Conservation (phyloP, 2,888 invertebrate species). For the Leuctra nigra region DNA sequence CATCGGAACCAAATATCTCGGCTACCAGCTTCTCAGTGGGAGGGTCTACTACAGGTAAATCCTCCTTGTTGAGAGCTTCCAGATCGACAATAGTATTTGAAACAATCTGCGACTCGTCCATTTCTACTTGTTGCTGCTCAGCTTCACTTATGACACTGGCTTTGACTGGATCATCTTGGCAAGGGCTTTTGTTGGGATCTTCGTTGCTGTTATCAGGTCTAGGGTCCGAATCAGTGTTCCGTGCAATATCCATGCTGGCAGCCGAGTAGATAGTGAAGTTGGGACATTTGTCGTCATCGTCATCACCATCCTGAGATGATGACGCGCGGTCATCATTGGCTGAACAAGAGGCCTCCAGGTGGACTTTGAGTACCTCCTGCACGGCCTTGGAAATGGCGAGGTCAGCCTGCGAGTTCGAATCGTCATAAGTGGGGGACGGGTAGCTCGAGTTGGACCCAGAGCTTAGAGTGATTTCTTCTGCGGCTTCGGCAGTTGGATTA, state of each 20-base stretch:
- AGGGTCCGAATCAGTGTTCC: constrained; percentile 31
- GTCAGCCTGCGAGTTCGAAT: neutral
- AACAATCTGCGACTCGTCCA: constrained; percentile 23
- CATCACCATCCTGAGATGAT: constrained; percentile 45
- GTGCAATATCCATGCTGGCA: constrained; percentile 67
- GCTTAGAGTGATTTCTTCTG: constrained; percentile 21
- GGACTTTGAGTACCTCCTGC: constrained; percentile 10
- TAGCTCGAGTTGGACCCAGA: constrained; percentile 1
- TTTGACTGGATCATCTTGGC: constrained; percentile 7
- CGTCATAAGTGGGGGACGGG: neutral
- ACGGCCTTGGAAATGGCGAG: constrained; percentile 11
- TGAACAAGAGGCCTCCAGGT: constrained; percentile 1
- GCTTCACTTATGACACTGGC: constrained; percentile 22
- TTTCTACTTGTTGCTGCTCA: constrained; percentile 18
- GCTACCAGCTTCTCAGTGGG: constrained; percentile 13
- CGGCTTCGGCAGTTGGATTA: too few relatives aligned
- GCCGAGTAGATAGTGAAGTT: constrained; percentile 82
- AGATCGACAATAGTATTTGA: constrained; percentile 27
- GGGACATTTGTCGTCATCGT: constrained; percentile 62
- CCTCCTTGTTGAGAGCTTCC: constrained; percentile 29
- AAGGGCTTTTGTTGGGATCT: neutral
- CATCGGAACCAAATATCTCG: constrained; percentile 27
- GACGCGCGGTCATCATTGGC: constrained; percentile 1
- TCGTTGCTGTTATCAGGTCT: neutral
- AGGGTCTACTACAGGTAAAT: constrained; percentile 17